A percentile compares a stretch with the other conserved stretches of the same genome.
Evolutionary conservation across 2,797 vertebrate species (phyloP).

Genomic region (Labeo calbasu): DNA sequence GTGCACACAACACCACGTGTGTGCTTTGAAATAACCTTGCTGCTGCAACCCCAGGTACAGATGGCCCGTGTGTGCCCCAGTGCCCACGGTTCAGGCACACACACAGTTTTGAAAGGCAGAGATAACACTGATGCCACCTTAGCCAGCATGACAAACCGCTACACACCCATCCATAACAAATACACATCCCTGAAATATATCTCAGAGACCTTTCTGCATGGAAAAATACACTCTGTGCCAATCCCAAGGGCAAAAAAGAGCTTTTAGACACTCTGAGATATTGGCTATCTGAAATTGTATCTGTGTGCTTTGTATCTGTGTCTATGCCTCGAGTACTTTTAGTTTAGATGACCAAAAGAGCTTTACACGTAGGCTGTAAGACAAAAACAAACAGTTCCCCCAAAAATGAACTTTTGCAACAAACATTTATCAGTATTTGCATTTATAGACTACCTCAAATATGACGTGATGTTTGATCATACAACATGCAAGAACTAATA

Average conservation of each 20-base stretch:
- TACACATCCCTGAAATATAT: slow-evolving; percentile 38
- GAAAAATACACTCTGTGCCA: slow-evolving; percentile 40
- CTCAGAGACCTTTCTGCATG: slow-evolving; percentile 38
- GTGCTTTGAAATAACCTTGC: slow-evolving; percentile 69
- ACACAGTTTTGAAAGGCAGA: slow-evolving; percentile 41
- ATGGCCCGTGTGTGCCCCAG: slow-evolving; percentile 71
- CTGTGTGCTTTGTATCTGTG: slow-evolving; percentile 33
- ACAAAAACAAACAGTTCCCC: background rate
- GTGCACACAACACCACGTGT: slow-evolving; percentile 1
- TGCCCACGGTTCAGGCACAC: slow-evolving; percentile 70
- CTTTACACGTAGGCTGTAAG: slow-evolving; percentile 1
- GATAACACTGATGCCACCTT: slow-evolving; percentile 44
- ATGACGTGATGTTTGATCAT: background rate
- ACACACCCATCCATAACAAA: slow-evolving; percentile 46
- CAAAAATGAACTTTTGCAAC: background rate
- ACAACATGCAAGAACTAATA: background rate
- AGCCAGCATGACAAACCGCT: slow-evolving; percentile 53
- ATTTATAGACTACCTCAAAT: background rate
- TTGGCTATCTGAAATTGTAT: slow-evolving; percentile 50
- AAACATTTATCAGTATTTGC: background rate
- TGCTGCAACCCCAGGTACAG: slow-evolving; percentile 66
- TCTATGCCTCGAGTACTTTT: background rate
- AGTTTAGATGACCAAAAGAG: slow-evolving; percentile 12
- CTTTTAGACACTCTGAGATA: slow-evolving; percentile 40
- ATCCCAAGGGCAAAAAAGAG: slow-evolving; percentile 50